Evolutionary conservation across 2,797 vertebrate species (phyloP).

Genomic region (Myotis vivesi): DNA sequence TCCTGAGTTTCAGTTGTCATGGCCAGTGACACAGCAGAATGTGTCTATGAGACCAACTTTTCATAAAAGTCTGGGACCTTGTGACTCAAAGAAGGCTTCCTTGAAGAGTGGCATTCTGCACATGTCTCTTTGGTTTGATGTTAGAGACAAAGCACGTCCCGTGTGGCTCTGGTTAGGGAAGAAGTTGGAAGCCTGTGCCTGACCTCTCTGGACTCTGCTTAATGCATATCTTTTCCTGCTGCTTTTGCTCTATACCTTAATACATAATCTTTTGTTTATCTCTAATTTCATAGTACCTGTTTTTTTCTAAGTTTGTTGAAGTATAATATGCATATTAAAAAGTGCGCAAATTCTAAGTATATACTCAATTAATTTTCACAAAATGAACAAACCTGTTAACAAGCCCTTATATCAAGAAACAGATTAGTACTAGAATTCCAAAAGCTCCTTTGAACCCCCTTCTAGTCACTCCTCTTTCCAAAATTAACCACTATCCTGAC

Average conservation of each 20-base stretch:
- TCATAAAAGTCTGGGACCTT: not conserved
- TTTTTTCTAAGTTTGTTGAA: not conserved
- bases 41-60: not conserved
- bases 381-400: not conserved
- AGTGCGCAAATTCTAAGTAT: not conserved
- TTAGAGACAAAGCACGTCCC: not conserved
- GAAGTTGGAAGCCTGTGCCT: not conserved
- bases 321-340: not conserved
- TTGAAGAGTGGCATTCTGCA: not conserved
- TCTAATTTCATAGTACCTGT: not conserved
- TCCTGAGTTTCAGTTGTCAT: not conserved
- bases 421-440: not conserved
- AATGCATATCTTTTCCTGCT: not conserved
- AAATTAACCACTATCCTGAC: not conserved
- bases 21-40: not conserved
- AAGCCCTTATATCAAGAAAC: not conserved
- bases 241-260: not conserved
- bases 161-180: not conserved
- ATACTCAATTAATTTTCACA: not conserved
- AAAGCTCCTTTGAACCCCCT: not conserved
- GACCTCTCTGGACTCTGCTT: not conserved
- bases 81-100: not conserved
- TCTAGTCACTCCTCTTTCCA: not conserved
- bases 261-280: not conserved
- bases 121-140: not conserved